A percentile compares a stretch with the other conserved stretches of the same genome.
Evolutionary conservation across 2,888 invertebrate species (phyloP).

Genomic region (Lathronympha strigana): DNA sequence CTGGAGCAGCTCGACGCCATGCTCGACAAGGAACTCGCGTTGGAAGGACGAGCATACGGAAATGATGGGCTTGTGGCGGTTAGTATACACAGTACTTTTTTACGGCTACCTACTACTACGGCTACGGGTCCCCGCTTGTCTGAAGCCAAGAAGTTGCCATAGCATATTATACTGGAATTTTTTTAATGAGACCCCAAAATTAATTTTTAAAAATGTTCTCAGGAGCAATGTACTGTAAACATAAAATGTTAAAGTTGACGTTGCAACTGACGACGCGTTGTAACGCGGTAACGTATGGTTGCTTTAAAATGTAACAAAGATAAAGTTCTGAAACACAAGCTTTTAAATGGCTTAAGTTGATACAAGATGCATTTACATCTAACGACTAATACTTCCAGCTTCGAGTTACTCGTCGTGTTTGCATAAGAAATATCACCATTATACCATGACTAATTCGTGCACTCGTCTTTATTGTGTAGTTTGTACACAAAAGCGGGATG

Average conservation of each 20-base stretch:
- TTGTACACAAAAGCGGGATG: constrained; percentile 38
- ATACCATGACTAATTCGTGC: constrained; percentile 40
- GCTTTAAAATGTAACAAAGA: too few relatives aligned
- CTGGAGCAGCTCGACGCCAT: constrained; percentile 87
- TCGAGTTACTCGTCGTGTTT: constrained; percentile 3
- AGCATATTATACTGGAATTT: too few relatives aligned
- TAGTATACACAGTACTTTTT: constrained; percentile 59
- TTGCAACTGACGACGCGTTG: too few relatives aligned
- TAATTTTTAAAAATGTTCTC: too few relatives aligned
- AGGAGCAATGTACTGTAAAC: too few relatives aligned
- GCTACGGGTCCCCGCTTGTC: too few relatives aligned
- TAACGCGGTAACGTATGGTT: too few relatives aligned
- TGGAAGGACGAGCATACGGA: constrained; percentile 84
- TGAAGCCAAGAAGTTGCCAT: too few relatives aligned
- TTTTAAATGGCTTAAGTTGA: background rate
- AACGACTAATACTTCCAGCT: constrained; percentile 29
- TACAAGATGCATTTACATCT: constrained; percentile 5
- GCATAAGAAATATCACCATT: constrained; percentile 27
- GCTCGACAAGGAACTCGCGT: constrained; percentile 87
- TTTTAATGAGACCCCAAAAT: too few relatives aligned
- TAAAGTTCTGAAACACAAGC: too few relatives aligned
- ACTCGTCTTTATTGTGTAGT: constrained; percentile 36
- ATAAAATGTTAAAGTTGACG: too few relatives aligned
- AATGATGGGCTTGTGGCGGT: constrained; percentile 89
- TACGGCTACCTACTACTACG: background rate